Conservation (phyloP, 2,888 invertebrate genomes). For the Parnassius mnemosyne region DNA sequence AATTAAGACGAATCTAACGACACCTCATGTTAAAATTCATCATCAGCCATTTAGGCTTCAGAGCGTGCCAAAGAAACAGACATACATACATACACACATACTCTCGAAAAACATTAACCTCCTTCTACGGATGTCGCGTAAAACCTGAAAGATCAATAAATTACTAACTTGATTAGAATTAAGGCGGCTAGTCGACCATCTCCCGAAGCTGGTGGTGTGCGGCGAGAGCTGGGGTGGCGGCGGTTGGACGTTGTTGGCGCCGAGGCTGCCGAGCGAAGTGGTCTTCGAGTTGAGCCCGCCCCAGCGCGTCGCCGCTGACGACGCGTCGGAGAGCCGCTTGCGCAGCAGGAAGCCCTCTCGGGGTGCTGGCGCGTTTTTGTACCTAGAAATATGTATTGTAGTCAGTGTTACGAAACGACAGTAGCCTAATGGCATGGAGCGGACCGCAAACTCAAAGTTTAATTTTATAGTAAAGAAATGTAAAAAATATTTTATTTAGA, state of each 20-base stretch:
- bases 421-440: too few relatives aligned
- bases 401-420: too few relatives aligned
- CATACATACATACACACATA: too few relatives aligned
- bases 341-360: conserved; percentile 90
- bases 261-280: conserved; percentile 90
- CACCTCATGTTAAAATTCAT: too few relatives aligned
- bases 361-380: conserved; percentile 85
- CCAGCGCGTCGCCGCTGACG: conserved; percentile 80
- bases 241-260: conserved; percentile 79
- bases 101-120: too few relatives aligned
- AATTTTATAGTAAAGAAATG: too few relatives aligned
- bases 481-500: too few relatives aligned
- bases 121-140: neutral
- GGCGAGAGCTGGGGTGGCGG: conserved; percentile 75
- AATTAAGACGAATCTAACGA: too few relatives aligned
- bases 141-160: neutral
- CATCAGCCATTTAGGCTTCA: too few relatives aligned
- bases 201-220: conserved; percentile 79
- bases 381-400: conserved; percentile 50
- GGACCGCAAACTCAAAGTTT: too few relatives aligned
- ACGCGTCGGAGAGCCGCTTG: conserved; percentile 87
- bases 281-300: conserved; percentile 90
- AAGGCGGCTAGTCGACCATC: conserved; percentile 88
- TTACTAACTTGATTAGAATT: conserved; percentile 82
- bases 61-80: too few relatives aligned